Evolutionary conservation across 2,797 vertebrate species (phyloP).

Genomic region (Podarcis siculus): DNA sequence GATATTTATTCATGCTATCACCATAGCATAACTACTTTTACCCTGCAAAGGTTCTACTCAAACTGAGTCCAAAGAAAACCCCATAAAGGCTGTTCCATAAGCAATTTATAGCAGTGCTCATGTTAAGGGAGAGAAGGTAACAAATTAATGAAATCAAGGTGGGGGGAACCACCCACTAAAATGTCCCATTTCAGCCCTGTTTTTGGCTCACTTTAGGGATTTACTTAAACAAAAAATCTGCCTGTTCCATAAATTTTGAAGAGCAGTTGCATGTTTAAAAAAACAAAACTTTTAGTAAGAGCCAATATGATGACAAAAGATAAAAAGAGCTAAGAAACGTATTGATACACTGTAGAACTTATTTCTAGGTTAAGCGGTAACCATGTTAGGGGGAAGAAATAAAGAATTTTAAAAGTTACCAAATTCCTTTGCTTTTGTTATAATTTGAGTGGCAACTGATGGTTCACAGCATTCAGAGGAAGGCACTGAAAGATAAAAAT

Average conservation of each 20-base stretch:
- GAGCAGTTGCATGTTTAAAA: conserved; percentile 26
- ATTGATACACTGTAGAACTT: conserved; percentile 36
- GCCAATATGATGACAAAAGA: conserved; percentile 43
- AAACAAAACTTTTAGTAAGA: conserved; percentile 19
- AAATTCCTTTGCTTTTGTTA: conserved; percentile 92
- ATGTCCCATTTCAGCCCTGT: neutral
- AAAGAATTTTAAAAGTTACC: conserved; percentile 80
- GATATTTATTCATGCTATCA: neutral
- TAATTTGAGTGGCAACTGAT: conserved; percentile 86
- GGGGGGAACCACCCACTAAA: neutral
- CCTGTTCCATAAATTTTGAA: conserved; percentile 20
- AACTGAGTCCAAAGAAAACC: neutral
- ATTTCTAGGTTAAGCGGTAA: conserved; percentile 46
- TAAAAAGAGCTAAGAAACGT: conserved; percentile 4
- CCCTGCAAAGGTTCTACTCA: neutral
- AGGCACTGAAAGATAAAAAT: conserved; percentile 79
- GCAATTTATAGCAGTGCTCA: neutral
- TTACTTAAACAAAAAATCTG: conserved; percentile 18
- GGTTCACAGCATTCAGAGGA: conserved; percentile 88
- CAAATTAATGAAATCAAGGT: neutral
- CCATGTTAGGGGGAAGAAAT: conserved; percentile 35
- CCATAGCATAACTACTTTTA: neutral
- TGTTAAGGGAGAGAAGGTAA: neutral
- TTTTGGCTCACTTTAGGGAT: neutral
- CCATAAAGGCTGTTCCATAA: neutral